Base-by-base conservation (phyloP, 2,113 vertebrate species). In the Centrocercus urophasianus region DNA sequence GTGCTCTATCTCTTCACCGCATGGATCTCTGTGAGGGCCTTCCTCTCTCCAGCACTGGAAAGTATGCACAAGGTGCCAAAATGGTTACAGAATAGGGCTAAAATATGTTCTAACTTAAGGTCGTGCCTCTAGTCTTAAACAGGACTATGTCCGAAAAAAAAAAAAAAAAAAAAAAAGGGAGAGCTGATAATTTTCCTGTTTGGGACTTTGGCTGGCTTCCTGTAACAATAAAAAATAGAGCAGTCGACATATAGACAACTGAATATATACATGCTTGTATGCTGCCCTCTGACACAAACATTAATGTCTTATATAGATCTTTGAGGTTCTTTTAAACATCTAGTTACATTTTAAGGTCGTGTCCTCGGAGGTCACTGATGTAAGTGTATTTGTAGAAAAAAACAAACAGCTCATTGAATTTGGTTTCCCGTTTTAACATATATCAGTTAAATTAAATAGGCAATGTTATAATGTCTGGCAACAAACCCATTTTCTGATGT, bases 291-390 rank as follows among this genome's bases (percentile, higher is more conserved):
- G 96, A 97, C 97, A 97, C 96, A 93, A 93, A 95, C 93, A 91
- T 94, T 94, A 97, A 85, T 97, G 91, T 96, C 93, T 97, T 93
- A 57, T 92, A 94, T 85, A 97, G 97, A 95, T 97, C 90, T 97
- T 86, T 34, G 80, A 91, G 86, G 88, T 94, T 94, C 93, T 93
- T 95, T 95, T 94, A 97, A 96, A 94, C 95, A 97, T 96, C 95
- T 71, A 95, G 89, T 93, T 95, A 89, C 94, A 93, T 96, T 97
- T 94, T 94, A 95, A 97, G 95, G 94, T 97, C 95, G 2, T 81
- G 91, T 96, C 96, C 96, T 98, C 95, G 50, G 93, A 95, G 97
- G 91, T 97, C 95, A 96, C 73, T 97, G 95, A 96, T 96, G 93
- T 96, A 95, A 95, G 90, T 67, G 7, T 92, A 91, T 90, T 96